These are phyloP conservation scores for Serripes groenlandicus DNA, from an alignment of 2,888 invertebrate species.

Conservation along the genomic window DNA sequence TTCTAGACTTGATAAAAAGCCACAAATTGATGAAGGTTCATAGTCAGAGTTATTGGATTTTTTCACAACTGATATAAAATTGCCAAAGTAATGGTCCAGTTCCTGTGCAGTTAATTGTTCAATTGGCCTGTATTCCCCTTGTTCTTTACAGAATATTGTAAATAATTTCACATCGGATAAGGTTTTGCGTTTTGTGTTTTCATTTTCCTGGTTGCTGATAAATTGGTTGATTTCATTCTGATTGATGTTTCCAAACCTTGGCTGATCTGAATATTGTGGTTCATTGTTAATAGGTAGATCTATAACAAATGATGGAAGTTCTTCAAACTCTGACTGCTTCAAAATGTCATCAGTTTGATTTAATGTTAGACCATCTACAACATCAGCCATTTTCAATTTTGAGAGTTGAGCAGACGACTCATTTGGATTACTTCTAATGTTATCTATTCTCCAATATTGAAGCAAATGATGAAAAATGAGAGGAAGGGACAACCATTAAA, in stretches of 20 bases:
- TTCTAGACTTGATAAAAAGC: constrained; percentile 20
- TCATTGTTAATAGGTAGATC: too few relatives aligned
- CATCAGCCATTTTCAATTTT: too few relatives aligned
- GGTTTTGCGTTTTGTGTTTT: constrained; percentile 16
- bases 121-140: not conserved
- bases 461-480: too few relatives aligned
- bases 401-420: too few relatives aligned
- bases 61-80: constrained; percentile 18
- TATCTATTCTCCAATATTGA: too few relatives aligned
- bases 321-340: too few relatives aligned
- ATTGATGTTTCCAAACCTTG: not conserved
- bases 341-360: too few relatives aligned
- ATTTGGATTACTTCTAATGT: too few relatives aligned
- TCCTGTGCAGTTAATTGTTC: not conserved
- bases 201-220: constrained; percentile 16
- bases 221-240: constrained; percentile 8
- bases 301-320: too few relatives aligned
- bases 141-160: not conserved
- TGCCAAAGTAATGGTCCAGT: constrained; percentile 17
- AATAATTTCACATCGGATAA: not conserved
- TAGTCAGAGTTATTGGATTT: constrained; percentile 12
- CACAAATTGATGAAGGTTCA: constrained; percentile 27
- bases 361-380: too few relatives aligned
- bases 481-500: too few relatives aligned
- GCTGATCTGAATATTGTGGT: too few relatives aligned